phyloP scores from a whole-genome alignment of 2,113 vertebrate genomes.

The Oriolus oriolus region DNA sequence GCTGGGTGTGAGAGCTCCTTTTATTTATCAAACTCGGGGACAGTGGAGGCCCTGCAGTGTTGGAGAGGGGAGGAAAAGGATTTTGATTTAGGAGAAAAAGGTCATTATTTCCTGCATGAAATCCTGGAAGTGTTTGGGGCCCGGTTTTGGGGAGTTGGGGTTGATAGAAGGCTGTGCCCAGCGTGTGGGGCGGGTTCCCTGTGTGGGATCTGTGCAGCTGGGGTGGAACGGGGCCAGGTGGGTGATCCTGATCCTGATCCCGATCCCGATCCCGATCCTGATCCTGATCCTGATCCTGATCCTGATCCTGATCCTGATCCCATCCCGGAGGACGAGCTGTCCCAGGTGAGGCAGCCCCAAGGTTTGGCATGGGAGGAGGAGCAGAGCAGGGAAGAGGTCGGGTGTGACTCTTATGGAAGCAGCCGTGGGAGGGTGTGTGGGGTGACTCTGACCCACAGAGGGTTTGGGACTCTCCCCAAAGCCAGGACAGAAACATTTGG shows the following conservation, averaged over 20 bases:
- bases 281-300: not conserved
- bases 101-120: not conserved
- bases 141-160: not conserved
- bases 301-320: not conserved
- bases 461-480: not conserved
- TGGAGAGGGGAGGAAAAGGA: not conserved
- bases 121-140: not conserved
- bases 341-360: not conserved
- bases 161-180: fast-evolving
- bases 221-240: not conserved
- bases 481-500: not conserved
- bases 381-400: not conserved
- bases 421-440: too few relatives aligned
- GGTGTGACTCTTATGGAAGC: fast-evolving
- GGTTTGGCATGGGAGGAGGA: fast-evolving
- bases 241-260: not conserved
- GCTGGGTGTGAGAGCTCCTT: not conserved
- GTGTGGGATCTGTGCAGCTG: not conserved
- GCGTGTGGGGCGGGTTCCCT: not conserved
- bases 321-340: not conserved
- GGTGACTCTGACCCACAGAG: fast-evolving
- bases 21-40: not conserved
- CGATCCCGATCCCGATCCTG: not conserved
- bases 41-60: not conserved
- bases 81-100: not conserved